Evolutionary conservation across 1,140 invertebrate genomes (phyloP).

Genomic region (Eurosta solidaginis): DNA sequence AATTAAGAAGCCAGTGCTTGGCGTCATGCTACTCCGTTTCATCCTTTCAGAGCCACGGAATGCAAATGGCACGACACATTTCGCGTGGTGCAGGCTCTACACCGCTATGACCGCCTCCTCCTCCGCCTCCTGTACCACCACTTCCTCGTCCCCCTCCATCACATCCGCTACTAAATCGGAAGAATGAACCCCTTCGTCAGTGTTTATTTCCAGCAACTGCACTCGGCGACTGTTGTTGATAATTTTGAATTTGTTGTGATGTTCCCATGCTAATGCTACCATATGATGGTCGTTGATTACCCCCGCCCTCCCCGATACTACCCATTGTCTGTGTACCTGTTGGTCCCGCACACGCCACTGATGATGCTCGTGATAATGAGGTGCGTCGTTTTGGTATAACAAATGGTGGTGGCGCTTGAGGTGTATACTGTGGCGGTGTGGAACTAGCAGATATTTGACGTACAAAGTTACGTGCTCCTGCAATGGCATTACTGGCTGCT

Average conservation of each 20-base stretch:
- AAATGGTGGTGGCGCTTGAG: slow-evolving; percentile 63
- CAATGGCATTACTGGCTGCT: neutral
- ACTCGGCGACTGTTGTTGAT: slow-evolving; percentile 7
- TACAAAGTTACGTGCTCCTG: slow-evolving; percentile 42
- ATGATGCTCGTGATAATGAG: slow-evolving; percentile 47
- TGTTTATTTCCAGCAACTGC: slow-evolving; percentile 39
- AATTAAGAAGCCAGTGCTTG: neutral
- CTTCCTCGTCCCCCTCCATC: slow-evolving; percentile 39
- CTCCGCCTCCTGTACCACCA: slow-evolving; percentile 37
- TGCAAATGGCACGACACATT: slow-evolving; percentile 55
- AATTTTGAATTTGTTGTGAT: slow-evolving; percentile 27
- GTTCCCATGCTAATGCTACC: slow-evolving; percentile 38
- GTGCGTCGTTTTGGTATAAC: slow-evolving; percentile 63
- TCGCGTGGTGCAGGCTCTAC: slow-evolving; percentile 49
- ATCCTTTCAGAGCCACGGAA: slow-evolving; percentile 48
- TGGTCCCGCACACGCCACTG: slow-evolving; percentile 38
- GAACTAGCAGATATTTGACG: slow-evolving; percentile 56
- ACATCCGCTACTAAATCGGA: slow-evolving; percentile 43
- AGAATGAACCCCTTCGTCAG: slow-evolving; percentile 60
- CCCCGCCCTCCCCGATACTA: neutral
- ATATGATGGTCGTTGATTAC: slow-evolving; percentile 44
- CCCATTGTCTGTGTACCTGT: neutral
- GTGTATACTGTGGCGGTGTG: slow-evolving; percentile 58
- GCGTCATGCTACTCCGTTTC: neutral
- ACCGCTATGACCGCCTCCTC: slow-evolving; percentile 47